Evolutionary conservation across 2,113 vertebrate species (phyloP).

Genomic region (Laticauda colubrina): DNA sequence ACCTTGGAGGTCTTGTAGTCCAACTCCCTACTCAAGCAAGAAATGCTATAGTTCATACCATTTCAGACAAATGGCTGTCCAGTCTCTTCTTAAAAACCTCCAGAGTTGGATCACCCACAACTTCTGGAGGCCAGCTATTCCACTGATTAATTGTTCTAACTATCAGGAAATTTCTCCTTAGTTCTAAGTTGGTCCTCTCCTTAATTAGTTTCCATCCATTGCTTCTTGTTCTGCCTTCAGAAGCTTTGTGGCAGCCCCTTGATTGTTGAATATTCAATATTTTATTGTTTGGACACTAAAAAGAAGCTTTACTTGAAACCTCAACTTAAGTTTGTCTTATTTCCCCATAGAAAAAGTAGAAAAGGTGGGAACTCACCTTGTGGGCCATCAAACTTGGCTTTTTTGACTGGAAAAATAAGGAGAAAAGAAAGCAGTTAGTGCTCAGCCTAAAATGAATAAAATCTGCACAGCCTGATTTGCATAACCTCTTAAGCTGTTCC

Average conservation of each 20-base stretch:
- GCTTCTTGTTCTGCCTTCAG: neutral
- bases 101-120: neutral
- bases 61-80: neutral
- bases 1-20: neutral
- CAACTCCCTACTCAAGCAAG: neutral
- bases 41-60: neutral
- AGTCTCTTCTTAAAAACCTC: neutral
- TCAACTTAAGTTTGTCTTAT: neutral
- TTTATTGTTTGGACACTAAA: neutral
- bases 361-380: constrained; percentile 80
- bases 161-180: neutral
- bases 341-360: neutral
- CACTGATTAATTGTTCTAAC: neutral
- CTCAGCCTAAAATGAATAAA: neutral
- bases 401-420: constrained; percentile 86
- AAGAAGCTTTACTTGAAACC: neutral
- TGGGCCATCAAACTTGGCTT: constrained; percentile 95
- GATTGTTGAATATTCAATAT: neutral
- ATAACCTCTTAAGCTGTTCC: neutral
- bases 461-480: neutral
- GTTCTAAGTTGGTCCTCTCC: neutral
- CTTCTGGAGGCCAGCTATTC: neutral
- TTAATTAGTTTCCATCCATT: neutral
- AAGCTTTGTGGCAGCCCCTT: neutral
- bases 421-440: neutral